These are phyloP conservation scores for Odocoileus hemionus DNA, from an alignment of 2,113 vertebrate genomes.

Conservation along the genomic window DNA sequence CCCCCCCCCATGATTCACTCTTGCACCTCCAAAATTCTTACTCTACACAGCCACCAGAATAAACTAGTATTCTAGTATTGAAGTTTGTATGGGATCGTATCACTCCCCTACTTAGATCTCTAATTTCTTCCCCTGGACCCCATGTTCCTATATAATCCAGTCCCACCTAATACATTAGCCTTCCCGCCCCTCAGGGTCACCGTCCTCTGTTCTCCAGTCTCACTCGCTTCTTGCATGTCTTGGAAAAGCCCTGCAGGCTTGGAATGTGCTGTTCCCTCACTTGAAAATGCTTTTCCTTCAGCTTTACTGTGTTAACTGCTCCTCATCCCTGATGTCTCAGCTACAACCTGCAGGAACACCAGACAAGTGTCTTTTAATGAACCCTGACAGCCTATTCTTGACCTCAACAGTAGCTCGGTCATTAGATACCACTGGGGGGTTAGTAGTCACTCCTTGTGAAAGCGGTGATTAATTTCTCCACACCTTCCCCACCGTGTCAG, in stretches of 20 bases:
- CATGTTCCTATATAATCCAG: neutral
- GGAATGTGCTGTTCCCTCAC: neutral
- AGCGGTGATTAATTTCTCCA: neutral
- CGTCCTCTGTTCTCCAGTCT: accelerated
- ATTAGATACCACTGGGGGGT: neutral
- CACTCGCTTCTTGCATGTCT: neutral
- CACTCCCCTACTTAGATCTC: neutral
- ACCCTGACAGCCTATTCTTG: neutral
- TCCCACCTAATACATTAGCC: too few relatives aligned
- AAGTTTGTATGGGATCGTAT: neutral
- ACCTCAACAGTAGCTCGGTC: neutral
- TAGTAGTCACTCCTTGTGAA: neutral
- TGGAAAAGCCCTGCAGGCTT: neutral
- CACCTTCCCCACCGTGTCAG: too few relatives aligned
- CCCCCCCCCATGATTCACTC: neutral
- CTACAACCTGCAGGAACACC: neutral
- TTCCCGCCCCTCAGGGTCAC: neutral
- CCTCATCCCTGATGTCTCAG: neutral
- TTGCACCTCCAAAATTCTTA: neutral
- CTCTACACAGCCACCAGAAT: neutral
- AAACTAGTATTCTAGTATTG: neutral
- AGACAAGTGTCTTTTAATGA: neutral
- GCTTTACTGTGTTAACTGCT: neutral
- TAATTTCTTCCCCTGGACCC: neutral
- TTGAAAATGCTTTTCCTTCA: neutral